phyloP scores from a whole-genome alignment of 2,113 vertebrate species.

The Sylvietta virens region DNA sequence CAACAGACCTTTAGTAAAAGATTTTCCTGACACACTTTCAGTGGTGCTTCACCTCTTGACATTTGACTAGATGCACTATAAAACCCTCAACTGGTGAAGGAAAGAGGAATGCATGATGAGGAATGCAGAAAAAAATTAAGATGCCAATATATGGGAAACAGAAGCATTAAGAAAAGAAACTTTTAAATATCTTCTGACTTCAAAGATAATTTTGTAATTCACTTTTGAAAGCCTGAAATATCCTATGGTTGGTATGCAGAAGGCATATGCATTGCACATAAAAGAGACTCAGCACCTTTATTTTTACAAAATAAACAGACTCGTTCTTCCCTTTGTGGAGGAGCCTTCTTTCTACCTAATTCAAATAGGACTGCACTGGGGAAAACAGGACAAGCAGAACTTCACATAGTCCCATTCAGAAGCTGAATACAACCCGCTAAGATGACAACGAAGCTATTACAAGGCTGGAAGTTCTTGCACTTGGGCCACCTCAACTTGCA shows the following conservation, averaged over 20 bases:
- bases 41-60: not conserved
- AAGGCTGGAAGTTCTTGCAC: not conserved
- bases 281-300: not conserved
- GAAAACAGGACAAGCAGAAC: not conserved
- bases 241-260: not conserved
- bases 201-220: not conserved
- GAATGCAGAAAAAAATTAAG: not conserved
- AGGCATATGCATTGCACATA: not conserved
- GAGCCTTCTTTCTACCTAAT: not conserved
- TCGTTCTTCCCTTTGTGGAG: not conserved
- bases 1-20: not conserved
- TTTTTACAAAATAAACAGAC: constrained; percentile 4
- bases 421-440: not conserved
- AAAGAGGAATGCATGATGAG: not conserved
- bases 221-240: not conserved
- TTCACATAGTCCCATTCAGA: not conserved
- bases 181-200: not conserved
- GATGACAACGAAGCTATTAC: not conserved
- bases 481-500: not conserved
- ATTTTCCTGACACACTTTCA: not conserved
- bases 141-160: not conserved
- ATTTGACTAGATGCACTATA: not conserved
- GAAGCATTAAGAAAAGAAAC: too few relatives aligned
- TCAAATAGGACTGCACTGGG: not conserved
- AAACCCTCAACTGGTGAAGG: not conserved